Conservation (phyloP, 2,888 invertebrate species). For the Clitarchus hookeri region DNA sequence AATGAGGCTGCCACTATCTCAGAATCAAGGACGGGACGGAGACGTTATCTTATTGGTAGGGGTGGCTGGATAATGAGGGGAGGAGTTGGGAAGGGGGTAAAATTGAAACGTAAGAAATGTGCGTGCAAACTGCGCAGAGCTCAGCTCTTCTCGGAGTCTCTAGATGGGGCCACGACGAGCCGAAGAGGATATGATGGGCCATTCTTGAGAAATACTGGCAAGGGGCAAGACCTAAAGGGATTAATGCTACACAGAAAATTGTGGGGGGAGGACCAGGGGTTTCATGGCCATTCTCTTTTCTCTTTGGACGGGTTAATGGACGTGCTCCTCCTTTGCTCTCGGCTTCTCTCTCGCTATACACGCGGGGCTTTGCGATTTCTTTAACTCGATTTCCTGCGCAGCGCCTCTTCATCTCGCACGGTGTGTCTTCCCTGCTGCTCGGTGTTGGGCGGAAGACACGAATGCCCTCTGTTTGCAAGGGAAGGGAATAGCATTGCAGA, state of each 20-base stretch:
- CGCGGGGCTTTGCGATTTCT: background rate
- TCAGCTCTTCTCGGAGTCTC: background rate
- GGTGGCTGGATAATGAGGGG: background rate
- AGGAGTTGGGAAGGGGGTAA: background rate
- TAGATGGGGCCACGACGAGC: background rate
- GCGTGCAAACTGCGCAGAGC: conserved; percentile 18
- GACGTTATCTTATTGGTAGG: conserved; percentile 3
- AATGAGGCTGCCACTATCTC: conserved; percentile 18
- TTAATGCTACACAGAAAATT: conserved; percentile 19
- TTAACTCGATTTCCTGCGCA: background rate
- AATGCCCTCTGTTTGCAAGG: background rate
- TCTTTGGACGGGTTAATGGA: conserved; percentile 19
- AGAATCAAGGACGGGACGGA: background rate
- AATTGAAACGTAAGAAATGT: conserved; percentile 25
- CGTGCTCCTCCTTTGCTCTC: background rate
- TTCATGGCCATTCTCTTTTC: conserved; percentile 22
- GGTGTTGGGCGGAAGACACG: background rate
- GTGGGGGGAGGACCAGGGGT: background rate
- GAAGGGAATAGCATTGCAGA: too few relatives aligned
- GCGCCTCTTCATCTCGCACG: background rate
- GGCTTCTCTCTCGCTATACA: conserved; percentile 10
- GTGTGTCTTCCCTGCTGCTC: background rate
- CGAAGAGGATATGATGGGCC: background rate
- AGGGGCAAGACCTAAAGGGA: conserved; percentile 1
- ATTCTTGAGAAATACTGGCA: background rate